Base-by-base conservation (phyloP, 2,113 vertebrate genomes). In the Australoheros scitulus region DNA sequence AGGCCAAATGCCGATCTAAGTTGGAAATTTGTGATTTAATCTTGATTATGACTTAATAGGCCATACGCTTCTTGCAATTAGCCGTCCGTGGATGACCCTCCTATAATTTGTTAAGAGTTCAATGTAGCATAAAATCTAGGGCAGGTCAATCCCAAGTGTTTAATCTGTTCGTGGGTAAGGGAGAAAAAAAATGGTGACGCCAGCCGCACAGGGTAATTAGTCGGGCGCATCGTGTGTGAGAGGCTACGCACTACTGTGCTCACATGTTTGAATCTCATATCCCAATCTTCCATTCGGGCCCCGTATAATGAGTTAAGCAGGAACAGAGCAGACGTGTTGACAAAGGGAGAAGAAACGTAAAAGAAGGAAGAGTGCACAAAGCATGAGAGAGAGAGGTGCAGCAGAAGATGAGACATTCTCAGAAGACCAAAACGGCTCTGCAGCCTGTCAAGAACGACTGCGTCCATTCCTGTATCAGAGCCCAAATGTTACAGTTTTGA, bases 101-200 rank as follows among this genome's bases (percentile, higher is more conserved):
- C 88, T 90, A 86, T 94, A 94, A 96, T 96, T 95, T 95, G 92
- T 95, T 95, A 92, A 93, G 89, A 94, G 93, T 95, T 95, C 95
- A 95, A 94, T 94, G 94, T 93, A 94, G 94, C 92, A 87, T 94
- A 80, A 94, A 96, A 96, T 96, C 90, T 95, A 89, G 92, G 91
- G 89, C 93, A 95, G 93, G 93, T 96, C 94, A 82, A 92, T 94
- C 94, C 90, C 92, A 76, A 84, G 93, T 89, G 94, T 94, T 95
- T 94, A 93, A 94, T 96, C 89, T 93, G 84, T 81, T 94, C 85
- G 85, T 74, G 80, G 84, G 79, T 70, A 77, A 70, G 61, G 36
- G 76, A 36, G 52, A 50, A 17, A 15, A 64, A 65, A 61, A 41
- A n/a, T 9, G 34, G 84, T 22, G 55, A 64, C 61, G 74, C 81